Base-by-base conservation (phyloP, 2,113 vertebrate genomes). In the Macaca nemestrina region DNA sequence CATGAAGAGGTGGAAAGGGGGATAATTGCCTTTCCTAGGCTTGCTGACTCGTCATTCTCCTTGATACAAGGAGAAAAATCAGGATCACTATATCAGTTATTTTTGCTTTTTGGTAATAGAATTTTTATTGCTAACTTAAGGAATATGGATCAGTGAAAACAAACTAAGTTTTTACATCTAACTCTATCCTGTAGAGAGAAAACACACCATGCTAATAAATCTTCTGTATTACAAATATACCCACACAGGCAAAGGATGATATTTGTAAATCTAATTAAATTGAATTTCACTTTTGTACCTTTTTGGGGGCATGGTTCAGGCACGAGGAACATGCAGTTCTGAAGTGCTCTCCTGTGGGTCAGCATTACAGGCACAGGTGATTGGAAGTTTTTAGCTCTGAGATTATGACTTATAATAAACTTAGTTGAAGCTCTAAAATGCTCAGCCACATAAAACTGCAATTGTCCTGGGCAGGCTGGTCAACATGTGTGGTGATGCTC, bases 101-200 rank as follows among this genome's bases (percentile, higher is more conserved):
- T 88, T 94, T 88, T 73, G 32, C 79, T 97, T 23, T 80, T 90
- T 48, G 57, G 86, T 79, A 76, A 76, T 93, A 72, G 10, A 61
- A 85, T 93, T 94, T 92, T 94, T 97, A 97, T 80, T 70, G 89
- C 82, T 90, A 94, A 91, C 90, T 85, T 85, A 64, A 93, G 86
- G 73, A 83, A 92, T 70, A 76, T 68, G 70, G 27, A 68, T 30
- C 17, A 75, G 27, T 91, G 92, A 64, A 80, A 93, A 88, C 61
- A 85, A 95, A 82, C 67, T 95, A 27, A 75, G 13, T 94, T 96
- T 88, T 96, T 94, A 81, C 73, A n/a, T 92, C 70, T 61, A 75
- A 83, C 27, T 87, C 59, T 78, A 55, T 55, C 30, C 75, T 92
- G 23, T 25, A 22, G 23, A 83, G 95, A 94, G 92, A 93, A 84